Evolutionary conservation across 2,888 invertebrate species (phyloP).

Genomic region (Ariolimax columbianus): DNA sequence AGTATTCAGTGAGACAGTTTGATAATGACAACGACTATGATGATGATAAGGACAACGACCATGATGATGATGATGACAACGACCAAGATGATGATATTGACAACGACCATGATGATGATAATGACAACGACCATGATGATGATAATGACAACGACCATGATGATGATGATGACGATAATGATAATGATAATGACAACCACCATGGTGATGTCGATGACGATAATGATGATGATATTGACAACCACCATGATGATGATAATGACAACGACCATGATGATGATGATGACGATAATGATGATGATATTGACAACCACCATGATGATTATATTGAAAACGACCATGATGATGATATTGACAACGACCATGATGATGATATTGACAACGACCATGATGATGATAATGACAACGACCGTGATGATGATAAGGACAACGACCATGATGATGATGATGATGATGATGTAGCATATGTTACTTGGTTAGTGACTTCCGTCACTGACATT

Average conservation of each 20-base stretch:
- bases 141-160: conserved; percentile 22
- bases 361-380: background rate
- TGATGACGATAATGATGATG: conserved; percentile 2
- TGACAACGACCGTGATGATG: background rate
- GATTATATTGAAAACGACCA: background rate
- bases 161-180: conserved; percentile 38
- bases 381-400: background rate
- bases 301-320: background rate
- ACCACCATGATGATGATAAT: background rate
- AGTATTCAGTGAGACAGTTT: no score
- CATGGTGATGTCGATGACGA: background rate
- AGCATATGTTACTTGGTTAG: no score
- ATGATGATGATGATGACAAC: background rate
- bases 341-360: background rate
- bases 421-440: background rate
- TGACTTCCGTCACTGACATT: no score
- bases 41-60: no score
- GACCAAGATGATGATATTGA: background rate
- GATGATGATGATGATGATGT: conserved; percentile 1
- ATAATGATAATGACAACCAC: background rate
- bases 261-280: background rate
- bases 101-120: conserved; percentile 20
- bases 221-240: background rate
- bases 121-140: conserved; percentile 37
- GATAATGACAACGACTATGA: no score